Percentiles rank a stretch among this genome's conserved stretches.
phyloP scores from a whole-genome alignment of 2,797 vertebrate species.

The Pipistrellus kuhlii region DNA sequence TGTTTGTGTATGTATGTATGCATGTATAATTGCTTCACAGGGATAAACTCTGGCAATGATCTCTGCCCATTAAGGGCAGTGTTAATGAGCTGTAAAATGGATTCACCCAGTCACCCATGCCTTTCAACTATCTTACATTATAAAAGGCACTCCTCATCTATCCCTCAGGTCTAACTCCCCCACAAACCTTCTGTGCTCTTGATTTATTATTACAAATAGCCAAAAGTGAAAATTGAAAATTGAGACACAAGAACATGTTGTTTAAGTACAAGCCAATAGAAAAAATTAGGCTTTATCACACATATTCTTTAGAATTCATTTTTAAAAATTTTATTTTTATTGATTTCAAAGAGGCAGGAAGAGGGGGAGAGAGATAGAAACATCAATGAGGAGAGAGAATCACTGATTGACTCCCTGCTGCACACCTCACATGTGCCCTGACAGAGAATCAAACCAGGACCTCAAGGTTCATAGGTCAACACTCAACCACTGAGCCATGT shows the following conservation, averaged over 20 bases:
- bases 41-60: not conserved
- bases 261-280: not conserved
- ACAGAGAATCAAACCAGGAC: too few relatives aligned
- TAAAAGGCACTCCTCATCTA: constrained; percentile 56
- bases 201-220: constrained; percentile 58
- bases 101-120: constrained; percentile 3
- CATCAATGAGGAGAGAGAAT: too few relatives aligned
- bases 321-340: not conserved
- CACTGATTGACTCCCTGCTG: too few relatives aligned
- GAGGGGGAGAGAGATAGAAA: too few relatives aligned
- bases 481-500: too few relatives aligned
- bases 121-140: constrained; percentile 58
- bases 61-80: constrained; percentile 39
- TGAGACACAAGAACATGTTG: not conserved
- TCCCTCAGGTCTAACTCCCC: constrained; percentile 57
- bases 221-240: constrained; percentile 63
- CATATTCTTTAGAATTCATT: not conserved
- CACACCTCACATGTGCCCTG: too few relatives aligned
- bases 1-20: not conserved
- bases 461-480: too few relatives aligned
- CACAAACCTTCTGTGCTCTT: constrained; percentile 68
- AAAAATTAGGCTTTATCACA: not conserved
- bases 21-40: constrained; percentile 20
- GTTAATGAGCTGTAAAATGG: constrained; percentile 68
- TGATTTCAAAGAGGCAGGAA: too few relatives aligned